Percentiles rank a stretch among this genome's conserved stretches.
phyloP scores from a whole-genome alignment of 1,140 invertebrate genomes.

The Drosophila elegans region DNA sequence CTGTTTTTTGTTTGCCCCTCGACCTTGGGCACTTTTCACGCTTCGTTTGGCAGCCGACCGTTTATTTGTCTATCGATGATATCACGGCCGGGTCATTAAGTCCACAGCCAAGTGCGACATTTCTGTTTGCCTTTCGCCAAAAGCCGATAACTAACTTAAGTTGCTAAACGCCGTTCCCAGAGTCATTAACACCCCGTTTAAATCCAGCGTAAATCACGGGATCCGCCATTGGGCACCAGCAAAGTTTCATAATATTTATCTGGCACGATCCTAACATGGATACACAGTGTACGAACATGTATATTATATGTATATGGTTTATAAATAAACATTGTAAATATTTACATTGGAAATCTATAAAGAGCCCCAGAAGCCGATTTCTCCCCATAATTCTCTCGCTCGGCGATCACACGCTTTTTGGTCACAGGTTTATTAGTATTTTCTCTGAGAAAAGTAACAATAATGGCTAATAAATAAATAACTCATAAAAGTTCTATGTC shows the following conservation, averaged over 20 bases:
- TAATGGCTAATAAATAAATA: constrained; percentile 26
- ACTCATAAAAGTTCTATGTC: constrained; percentile 21
- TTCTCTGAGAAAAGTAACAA: constrained; percentile 6
- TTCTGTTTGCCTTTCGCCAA: constrained; percentile 32
- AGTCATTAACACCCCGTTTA: constrained; percentile 53
- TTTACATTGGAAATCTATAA: constrained; percentile 72
- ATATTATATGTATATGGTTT: constrained; percentile 56
- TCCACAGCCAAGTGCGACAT: constrained; percentile 43
- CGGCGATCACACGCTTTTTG: constrained; percentile 8
- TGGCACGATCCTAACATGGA: constrained; percentile 58
- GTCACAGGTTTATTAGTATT: constrained; percentile 8
- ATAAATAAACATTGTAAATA: constrained; percentile 79
- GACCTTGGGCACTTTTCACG: constrained; percentile 62
- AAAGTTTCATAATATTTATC: constrained; percentile 73
- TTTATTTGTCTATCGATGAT: constrained; percentile 50
- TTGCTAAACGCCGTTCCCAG: constrained; percentile 51
- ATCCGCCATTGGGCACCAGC: constrained; percentile 9
- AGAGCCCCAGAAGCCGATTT: constrained; percentile 28
- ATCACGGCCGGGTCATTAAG: constrained; percentile 48
- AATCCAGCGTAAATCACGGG: constrained; percentile 37
- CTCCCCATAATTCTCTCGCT: constrained; percentile 43
- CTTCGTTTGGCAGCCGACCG: constrained; percentile 59
- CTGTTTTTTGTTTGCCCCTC: constrained; percentile 23
- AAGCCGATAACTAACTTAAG: constrained; percentile 46
- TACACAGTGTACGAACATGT: constrained; percentile 14